These are phyloP conservation scores for Raja brachyura DNA, from an alignment of 2,113 vertebrate species.

Conservation along the genomic window DNA sequence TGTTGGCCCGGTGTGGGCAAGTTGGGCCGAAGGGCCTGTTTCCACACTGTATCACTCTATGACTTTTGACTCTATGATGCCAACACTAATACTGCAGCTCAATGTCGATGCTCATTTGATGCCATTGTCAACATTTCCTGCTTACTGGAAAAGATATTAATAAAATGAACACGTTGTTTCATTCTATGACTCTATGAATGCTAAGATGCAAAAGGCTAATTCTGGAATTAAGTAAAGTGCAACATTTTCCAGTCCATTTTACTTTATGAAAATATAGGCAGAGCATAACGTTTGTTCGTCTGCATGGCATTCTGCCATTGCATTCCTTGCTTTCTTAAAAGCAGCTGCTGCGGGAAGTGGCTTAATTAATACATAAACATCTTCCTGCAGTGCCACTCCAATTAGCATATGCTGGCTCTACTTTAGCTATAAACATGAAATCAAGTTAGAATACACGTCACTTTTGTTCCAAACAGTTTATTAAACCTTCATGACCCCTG, in stretches of 20 bases:
- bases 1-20: too few species aligned
- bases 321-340: slow-evolving; percentile 64
- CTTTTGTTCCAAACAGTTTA: slow-evolving; percentile 55
- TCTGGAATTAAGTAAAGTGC: slow-evolving; percentile 27
- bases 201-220: slow-evolving; percentile 8
- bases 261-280: slow-evolving; percentile 37
- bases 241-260: slow-evolving; percentile 25
- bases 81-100: too few species aligned
- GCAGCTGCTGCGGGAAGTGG: slow-evolving; percentile 75
- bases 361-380: slow-evolving; percentile 73
- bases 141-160: too few species aligned
- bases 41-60: too few species aligned
- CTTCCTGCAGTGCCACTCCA: slow-evolving; percentile 59
- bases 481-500: slow-evolving; percentile 45
- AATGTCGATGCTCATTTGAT: too few species aligned
- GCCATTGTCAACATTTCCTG: too few species aligned
- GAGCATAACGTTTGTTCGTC: slow-evolving; percentile 58
- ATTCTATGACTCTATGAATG: too few species aligned
- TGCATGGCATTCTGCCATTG: slow-evolving; percentile 61
- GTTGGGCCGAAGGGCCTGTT: too few species aligned
- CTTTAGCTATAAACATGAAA: slow-evolving; percentile 51
- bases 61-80: too few species aligned
- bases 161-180: too few species aligned
- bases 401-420: slow-evolving; percentile 60
- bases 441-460: slow-evolving; percentile 49